These are phyloP conservation scores for Drosophila macrospina DNA, from an alignment of 2,888 invertebrate species.

Conservation along the genomic window DNA sequence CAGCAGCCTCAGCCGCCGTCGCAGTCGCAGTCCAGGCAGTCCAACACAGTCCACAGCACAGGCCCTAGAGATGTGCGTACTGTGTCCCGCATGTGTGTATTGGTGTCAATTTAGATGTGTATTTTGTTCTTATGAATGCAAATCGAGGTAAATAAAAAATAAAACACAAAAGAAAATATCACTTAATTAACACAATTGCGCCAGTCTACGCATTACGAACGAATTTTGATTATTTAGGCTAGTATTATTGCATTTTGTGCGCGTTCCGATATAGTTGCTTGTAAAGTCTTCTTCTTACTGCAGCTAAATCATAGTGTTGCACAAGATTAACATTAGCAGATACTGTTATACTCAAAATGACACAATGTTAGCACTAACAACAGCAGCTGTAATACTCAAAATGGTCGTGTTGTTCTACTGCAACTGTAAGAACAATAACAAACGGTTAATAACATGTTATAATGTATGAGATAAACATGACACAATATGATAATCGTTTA, in stretches of 20 bases:
- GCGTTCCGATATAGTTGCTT: conserved; percentile 53
- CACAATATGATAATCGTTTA: too few relatives aligned
- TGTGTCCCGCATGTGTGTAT: conserved; percentile 14
- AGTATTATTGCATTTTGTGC: conserved; percentile 31
- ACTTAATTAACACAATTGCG: conserved; percentile 37
- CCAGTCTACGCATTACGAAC: conserved; percentile 13
- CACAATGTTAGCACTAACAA: not conserved
- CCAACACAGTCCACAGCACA: conserved; percentile 27
- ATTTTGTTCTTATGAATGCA: conserved; percentile 8
- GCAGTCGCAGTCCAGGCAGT: conserved; percentile 10
- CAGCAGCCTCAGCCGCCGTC: conserved; percentile 5
- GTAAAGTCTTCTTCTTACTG: conserved; percentile 54
- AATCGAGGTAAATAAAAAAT: conserved; percentile 24
- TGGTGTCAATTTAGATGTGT: conserved; percentile 19
- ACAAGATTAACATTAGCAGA: conserved; percentile 18
- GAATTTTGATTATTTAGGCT: conserved; percentile 27
- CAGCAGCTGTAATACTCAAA: not conserved
- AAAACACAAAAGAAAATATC: conserved; percentile 16
- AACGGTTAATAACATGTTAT: not conserved
- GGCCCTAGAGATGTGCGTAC: conserved; percentile 17
- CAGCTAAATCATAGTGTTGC: conserved; percentile 32
- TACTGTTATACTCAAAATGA: conserved; percentile 32
- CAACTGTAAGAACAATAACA: not conserved
- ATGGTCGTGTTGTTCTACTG: not conserved
- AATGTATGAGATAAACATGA: not conserved